Evolutionary conservation across 2,888 invertebrate species (phyloP).

Genomic region (Philereme vetulata): DNA sequence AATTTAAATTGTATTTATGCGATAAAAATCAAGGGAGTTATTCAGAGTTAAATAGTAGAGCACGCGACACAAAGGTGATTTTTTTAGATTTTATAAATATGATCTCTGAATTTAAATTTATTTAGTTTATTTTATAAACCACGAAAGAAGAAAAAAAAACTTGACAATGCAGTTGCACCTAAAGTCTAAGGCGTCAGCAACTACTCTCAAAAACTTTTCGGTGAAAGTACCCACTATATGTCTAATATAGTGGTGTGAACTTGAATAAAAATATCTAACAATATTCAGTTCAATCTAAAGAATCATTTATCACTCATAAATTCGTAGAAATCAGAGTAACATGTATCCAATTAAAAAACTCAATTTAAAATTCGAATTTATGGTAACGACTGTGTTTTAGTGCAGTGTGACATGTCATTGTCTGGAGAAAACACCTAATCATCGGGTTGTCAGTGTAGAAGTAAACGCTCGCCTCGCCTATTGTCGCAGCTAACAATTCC

Average conservation of each 20-base stretch:
- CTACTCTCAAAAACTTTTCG: too few species aligned
- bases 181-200: too few species aligned
- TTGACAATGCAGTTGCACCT: too few species aligned
- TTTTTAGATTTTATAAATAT: neutral
- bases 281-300: too few species aligned
- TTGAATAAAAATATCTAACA: too few species aligned
- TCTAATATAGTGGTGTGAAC: too few species aligned
- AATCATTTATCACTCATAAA: neutral
- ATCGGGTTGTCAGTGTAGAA: constrained; percentile 53
- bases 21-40: constrained; percentile 31
- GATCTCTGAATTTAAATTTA: neutral
- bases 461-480: constrained; percentile 64
- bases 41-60: constrained; percentile 13
- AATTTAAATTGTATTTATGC: constrained; percentile 27
- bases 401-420: constrained; percentile 54
- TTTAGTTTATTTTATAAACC: neutral
- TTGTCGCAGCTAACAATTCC: constrained; percentile 70
- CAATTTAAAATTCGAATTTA: constrained; percentile 48
- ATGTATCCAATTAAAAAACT: constrained; percentile 16
- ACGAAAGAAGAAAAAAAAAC: neutral
- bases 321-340: constrained; percentile 2
- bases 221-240: too few species aligned
- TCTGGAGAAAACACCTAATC: constrained; percentile 64
- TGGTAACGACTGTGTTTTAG: constrained; percentile 47
- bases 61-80: constrained; percentile 18